Percentiles rank a stretch among this genome's conserved stretches.
Conservation (phyloP, 2,113 vertebrate species). For the Romanogobio albipinnatus region DNA sequence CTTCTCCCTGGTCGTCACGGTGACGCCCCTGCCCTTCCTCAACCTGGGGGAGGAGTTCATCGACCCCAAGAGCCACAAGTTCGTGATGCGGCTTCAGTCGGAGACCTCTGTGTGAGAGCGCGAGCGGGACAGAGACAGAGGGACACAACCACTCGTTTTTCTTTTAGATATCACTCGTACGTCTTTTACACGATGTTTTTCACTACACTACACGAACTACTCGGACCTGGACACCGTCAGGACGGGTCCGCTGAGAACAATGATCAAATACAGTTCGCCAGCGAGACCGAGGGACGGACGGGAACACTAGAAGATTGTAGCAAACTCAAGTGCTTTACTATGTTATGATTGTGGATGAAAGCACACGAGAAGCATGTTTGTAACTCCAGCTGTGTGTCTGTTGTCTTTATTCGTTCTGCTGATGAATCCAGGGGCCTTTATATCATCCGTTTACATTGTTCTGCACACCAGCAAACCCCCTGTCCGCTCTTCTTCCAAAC, state of each 20-base stretch:
- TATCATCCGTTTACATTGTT: conserved; percentile 29
- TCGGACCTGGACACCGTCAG: background rate
- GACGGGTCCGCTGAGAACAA: background rate
- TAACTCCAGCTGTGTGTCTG: background rate
- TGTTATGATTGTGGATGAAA: background rate
- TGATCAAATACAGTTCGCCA: too few relatives aligned
- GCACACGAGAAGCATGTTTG: conserved; percentile 3
- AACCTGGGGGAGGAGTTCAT: conserved; percentile 90
- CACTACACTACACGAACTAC: conserved; percentile 17
- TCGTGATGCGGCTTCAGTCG: conserved; percentile 94
- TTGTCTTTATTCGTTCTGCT: background rate
- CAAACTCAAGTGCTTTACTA: conserved; percentile 15
- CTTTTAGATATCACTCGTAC: conserved; percentile 26
- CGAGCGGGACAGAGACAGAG: background rate
- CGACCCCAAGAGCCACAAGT: conserved; percentile 95
- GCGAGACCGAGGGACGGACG: too few relatives aligned
- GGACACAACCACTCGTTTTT: conserved; percentile 39
- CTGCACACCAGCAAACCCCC: background rate
- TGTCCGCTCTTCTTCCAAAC: background rate
- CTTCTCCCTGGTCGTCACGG: conserved; percentile 90
- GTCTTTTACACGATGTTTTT: conserved; percentile 2
- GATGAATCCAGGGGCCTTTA: conserved; percentile 40
- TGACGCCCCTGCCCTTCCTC: conserved; percentile 87
- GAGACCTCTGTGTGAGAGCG: conserved; percentile 87
- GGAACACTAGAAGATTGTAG: background rate